Conservation (phyloP, 1,140 invertebrate species). For the Anastrepha ludens region DNA sequence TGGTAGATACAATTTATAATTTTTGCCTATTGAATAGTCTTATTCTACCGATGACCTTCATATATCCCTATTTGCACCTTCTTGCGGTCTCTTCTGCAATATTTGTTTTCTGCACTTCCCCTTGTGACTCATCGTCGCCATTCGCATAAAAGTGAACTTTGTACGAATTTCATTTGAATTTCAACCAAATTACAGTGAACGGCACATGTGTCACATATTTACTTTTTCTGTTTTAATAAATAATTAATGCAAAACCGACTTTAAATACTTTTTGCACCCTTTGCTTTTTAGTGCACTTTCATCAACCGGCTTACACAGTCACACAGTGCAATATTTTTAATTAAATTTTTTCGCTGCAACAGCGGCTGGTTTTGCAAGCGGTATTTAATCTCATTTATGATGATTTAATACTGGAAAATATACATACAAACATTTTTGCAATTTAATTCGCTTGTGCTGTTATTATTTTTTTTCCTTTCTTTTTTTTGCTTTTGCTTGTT, state of each 20-base stretch:
- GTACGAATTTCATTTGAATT: slow-evolving; percentile 19
- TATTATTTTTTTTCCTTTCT: background rate
- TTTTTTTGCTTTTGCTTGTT: background rate
- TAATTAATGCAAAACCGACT: background rate
- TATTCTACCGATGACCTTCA: background rate
- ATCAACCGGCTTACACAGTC: background rate
- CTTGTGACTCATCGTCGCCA: background rate
- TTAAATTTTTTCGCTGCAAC: background rate
- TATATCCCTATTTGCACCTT: background rate
- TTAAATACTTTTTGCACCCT: background rate
- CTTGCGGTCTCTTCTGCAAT: background rate
- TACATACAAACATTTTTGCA: background rate
- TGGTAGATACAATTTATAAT: background rate
- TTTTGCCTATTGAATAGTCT: too few relatives aligned
- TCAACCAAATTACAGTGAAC: background rate
- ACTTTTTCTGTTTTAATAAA: background rate
- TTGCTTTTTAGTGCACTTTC: background rate
- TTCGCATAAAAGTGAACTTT: slow-evolving; percentile 6
- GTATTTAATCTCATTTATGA: slow-evolving; percentile 5
- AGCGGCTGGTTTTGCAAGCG: background rate
- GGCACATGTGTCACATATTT: slow-evolving; percentile 5
- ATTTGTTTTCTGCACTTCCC: background rate
- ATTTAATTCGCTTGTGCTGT: background rate
- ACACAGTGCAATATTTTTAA: background rate
- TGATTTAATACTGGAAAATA: slow-evolving; percentile 7